phyloP scores from a whole-genome alignment of 2,797 vertebrate genomes.

The Halcyon leucocephala region DNA sequence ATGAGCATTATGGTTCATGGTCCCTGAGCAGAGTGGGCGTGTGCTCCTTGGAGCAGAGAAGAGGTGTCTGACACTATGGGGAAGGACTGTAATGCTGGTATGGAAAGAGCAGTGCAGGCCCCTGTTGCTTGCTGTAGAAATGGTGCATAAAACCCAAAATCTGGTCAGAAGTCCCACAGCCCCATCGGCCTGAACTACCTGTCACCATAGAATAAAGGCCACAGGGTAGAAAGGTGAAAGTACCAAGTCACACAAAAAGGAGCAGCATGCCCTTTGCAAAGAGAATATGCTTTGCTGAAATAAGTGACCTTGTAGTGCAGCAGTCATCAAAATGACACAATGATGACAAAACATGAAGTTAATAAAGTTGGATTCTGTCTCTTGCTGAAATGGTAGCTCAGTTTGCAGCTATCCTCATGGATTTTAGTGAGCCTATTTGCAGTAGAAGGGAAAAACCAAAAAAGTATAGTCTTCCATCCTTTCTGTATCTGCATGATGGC shows the following conservation, averaged over 20 bases:
- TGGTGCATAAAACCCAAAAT: not conserved
- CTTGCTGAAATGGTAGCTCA: not conserved
- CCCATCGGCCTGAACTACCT: not conserved
- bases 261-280: not conserved
- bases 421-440: not conserved
- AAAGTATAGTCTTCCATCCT: not conserved
- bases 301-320: not conserved
- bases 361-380: not conserved
- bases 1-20: not conserved
- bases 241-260: not conserved
- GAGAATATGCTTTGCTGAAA: not conserved
- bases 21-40: rapidly evolving
- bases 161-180: not conserved
- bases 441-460: not conserved
- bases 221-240: not conserved
- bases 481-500: not conserved
- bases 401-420: not conserved
- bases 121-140: not conserved
- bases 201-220: not conserved
- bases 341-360: not conserved
- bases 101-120: not conserved
- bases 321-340: not conserved
- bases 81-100: not conserved
- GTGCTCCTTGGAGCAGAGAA: not conserved
- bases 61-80: not conserved